Conservation (phyloP, 1,140 invertebrate genomes). For the Bombus waltoni region DNA sequence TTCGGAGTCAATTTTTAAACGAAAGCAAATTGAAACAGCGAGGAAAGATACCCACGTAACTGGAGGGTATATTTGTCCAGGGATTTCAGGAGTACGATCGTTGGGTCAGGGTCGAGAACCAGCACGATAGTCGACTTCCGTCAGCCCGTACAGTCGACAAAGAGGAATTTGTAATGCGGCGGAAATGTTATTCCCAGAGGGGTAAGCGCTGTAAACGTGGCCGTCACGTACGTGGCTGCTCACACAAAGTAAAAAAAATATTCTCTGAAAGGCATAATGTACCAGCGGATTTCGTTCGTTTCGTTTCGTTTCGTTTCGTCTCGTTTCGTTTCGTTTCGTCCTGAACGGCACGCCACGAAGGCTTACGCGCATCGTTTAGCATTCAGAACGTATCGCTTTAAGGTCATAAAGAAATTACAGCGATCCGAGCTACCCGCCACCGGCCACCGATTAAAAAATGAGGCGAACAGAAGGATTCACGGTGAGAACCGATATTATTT, state of each 20-base stretch:
- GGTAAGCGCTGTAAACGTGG: conserved; percentile 52
- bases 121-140: conserved; percentile 66
- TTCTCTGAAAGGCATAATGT: conserved; percentile 13
- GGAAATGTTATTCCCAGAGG: conserved; percentile 65
- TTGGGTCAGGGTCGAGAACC: conserved; percentile 65
- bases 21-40: not conserved
- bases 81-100: conserved; percentile 38
- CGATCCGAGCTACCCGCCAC: not conserved
- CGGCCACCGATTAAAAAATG: not conserved
- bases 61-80: conserved; percentile 11
- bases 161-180: conserved; percentile 69
- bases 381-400: conserved; percentile 45
- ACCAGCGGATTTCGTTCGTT: conserved; percentile 4
- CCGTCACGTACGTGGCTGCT: conserved; percentile 47
- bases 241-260: conserved; percentile 25
- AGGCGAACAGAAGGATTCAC: not conserved
- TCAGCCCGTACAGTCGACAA: conserved; percentile 64
- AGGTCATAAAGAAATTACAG: conserved; percentile 53
- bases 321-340: conserved; percentile 14
- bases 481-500: conserved; percentile 41
- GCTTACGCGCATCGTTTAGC: conserved; percentile 16
- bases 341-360: not conserved
- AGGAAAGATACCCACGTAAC: no score
- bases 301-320: conserved; percentile 1
- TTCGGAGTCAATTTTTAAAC: not conserved